Conservation (phyloP, 2,888 invertebrate species). For the Orthonevra nobilis region DNA sequence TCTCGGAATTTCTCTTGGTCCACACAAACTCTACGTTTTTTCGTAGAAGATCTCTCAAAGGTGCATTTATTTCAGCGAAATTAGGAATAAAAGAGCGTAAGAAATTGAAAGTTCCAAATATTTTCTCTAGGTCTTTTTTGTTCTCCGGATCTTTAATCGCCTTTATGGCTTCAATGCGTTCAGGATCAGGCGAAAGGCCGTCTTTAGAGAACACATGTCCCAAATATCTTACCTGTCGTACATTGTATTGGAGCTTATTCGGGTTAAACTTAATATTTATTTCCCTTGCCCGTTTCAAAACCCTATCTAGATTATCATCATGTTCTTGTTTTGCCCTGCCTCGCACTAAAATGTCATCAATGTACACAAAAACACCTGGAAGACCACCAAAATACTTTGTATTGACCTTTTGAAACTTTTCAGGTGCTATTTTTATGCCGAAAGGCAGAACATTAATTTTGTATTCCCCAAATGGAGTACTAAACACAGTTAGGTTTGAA, state of each 20-base stretch:
- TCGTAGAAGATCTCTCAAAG: constrained; percentile 35
- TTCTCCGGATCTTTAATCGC: constrained; percentile 67
- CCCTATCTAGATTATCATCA: constrained; percentile 24
- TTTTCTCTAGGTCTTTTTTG: constrained; percentile 71
- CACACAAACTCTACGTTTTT: too few species aligned
- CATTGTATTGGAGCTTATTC: not conserved
- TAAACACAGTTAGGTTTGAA: constrained; percentile 1
- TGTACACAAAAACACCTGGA: constrained; percentile 33
- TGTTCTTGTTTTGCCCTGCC: constrained; percentile 22
- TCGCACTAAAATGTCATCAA: constrained; percentile 37
- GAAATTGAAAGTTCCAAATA: constrained; percentile 10
- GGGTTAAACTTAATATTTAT: constrained; percentile 18
- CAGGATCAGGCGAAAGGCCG: not conserved
- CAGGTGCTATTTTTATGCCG: constrained; percentile 29
- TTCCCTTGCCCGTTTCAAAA: constrained; percentile 30
- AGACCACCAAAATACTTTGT: constrained; percentile 40
- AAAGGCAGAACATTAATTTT: constrained; percentile 42
- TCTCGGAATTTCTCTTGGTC: constrained; percentile 39
- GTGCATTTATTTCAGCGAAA: constrained; percentile 14
- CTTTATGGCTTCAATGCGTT: not conserved
- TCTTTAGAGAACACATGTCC: constrained; percentile 5
- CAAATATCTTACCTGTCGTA: constrained; percentile 2
- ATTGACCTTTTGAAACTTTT: constrained; percentile 46
- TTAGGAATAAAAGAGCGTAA: constrained; percentile 11
- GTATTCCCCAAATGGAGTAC: constrained; percentile 34